Percentiles rank a stretch among this genome's conserved stretches.
Evolutionary conservation across 2,113 vertebrate genomes (phyloP).

Genomic region (Pan paniscus): DNA sequence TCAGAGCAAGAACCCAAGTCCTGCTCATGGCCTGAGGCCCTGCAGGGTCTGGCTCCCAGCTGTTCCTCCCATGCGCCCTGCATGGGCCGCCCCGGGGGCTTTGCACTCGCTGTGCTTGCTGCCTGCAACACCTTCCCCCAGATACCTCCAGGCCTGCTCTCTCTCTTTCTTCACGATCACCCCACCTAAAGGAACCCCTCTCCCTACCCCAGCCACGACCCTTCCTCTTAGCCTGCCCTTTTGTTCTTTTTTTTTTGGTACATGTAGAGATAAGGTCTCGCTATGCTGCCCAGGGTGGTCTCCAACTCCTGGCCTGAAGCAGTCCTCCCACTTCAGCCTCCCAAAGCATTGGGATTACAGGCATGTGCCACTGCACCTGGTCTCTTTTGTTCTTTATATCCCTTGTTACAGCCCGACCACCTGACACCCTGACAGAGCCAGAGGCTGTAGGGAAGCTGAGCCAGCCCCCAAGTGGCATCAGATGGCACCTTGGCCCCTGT

Average conservation of each 20-base stretch:
- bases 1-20: background rate
- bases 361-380: too few relatives aligned
- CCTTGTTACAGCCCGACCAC: background rate
- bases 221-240: background rate
- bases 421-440: background rate
- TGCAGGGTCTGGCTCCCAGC: background rate
- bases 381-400: background rate
- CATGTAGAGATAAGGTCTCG: background rate
- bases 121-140: background rate
- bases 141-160: too few relatives aligned
- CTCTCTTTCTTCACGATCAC: too few relatives aligned
- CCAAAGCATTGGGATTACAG: too few relatives aligned
- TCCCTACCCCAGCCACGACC: background rate
- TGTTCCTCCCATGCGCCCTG: rapidly evolving
- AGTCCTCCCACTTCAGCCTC: too few relatives aligned
- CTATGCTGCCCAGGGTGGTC: background rate
- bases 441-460: background rate
- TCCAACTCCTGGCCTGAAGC: too few relatives aligned
- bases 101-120: background rate
- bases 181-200: background rate
- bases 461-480: too few relatives aligned
- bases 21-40: too few relatives aligned
- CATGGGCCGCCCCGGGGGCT: background rate
- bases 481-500: background rate
- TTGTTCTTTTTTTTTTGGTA: too few relatives aligned